These are phyloP conservation scores for Cydia fagiglandana DNA, from an alignment of 1,140 invertebrate species.

Conservation along the genomic window DNA sequence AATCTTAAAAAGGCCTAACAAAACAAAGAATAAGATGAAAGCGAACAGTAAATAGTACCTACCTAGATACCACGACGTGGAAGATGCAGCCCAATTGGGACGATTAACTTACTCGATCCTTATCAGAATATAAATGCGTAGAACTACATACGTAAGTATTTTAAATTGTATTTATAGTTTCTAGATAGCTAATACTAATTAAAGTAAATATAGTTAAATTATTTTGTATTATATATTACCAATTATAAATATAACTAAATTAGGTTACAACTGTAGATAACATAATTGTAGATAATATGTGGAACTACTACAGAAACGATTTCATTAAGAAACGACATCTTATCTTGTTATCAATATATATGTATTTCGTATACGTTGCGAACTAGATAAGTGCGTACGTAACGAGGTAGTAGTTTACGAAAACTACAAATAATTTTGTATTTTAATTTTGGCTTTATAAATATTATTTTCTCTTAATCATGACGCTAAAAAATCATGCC, in stretches of 20 bases:
- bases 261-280: constrained; percentile 10
- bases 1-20: constrained; percentile 7
- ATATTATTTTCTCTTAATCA: not conserved
- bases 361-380: constrained; percentile 52
- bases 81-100: no score
- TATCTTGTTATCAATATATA: constrained; percentile 61
- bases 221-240: no score
- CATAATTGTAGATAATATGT: constrained; percentile 1
- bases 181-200: no score
- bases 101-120: not conserved
- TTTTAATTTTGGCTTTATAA: not conserved
- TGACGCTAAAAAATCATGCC: not conserved
- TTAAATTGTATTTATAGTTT: no score
- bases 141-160: not conserved
- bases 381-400: constrained; percentile 46
- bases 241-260: not conserved
- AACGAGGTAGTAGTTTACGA: constrained; percentile 38
- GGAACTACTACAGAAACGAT: not conserved
- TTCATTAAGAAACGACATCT: constrained; percentile 48
- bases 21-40: constrained; percentile 17
- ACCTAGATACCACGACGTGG: no score
- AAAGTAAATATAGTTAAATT: no score
- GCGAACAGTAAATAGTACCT: no score
- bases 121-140: not conserved
- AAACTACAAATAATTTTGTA: constrained; percentile 31